A percentile compares a stretch with the other conserved stretches of the same genome.
Evolutionary conservation across 1,140 invertebrate genomes (phyloP).

Genomic region (Trachymyrmex cornetzi): DNA sequence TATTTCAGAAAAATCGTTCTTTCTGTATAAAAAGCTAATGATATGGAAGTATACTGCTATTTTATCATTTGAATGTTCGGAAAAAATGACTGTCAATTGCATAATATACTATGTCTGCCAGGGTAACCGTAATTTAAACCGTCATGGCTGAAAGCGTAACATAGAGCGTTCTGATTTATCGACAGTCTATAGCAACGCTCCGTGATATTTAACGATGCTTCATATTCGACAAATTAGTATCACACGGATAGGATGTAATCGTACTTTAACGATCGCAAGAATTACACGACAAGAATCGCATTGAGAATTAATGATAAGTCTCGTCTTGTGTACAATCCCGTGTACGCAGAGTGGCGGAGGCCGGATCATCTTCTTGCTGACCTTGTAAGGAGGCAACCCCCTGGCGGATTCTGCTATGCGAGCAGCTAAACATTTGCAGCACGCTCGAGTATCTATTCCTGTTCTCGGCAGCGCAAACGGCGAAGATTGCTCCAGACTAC

Average conservation of each 20-base stretch:
- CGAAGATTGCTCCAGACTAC: constrained; percentile 39
- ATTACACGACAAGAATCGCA: constrained; percentile 48
- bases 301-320: constrained; percentile 55
- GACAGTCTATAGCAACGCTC: background rate
- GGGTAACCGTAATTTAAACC: background rate
- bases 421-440: constrained; percentile 58
- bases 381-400: constrained; percentile 55
- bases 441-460: constrained; percentile 69
- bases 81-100: background rate
- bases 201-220: constrained; percentile 31
- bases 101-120: background rate
- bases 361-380: constrained; percentile 53
- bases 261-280: constrained; percentile 38
- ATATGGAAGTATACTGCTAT: background rate
- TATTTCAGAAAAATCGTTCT: too few species aligned
- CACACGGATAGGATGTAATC: constrained; percentile 40
- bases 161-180: constrained; percentile 13
- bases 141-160: background rate
- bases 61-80: background rate
- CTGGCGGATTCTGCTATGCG: constrained; percentile 32
- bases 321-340: constrained; percentile 21
- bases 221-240: constrained; percentile 57
- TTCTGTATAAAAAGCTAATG: background rate
- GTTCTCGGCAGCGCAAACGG: constrained; percentile 65
- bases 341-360: constrained; percentile 18